Percentiles rank a stretch among this genome's conserved stretches.
Evolutionary conservation across 2,113 vertebrate species (phyloP).

Genomic region (Pterophyllum scalare): DNA sequence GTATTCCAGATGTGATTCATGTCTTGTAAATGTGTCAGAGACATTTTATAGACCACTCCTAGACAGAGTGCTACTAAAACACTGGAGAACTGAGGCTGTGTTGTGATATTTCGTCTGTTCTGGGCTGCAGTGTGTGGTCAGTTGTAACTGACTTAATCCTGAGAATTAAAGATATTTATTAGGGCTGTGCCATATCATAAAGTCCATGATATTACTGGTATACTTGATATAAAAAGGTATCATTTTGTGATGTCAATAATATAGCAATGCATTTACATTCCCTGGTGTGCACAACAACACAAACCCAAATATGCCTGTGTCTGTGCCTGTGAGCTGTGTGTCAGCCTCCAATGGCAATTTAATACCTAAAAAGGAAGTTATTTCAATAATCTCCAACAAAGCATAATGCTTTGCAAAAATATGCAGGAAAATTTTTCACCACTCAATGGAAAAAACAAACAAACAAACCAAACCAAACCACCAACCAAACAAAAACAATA

Average conservation of each 20-base stretch:
- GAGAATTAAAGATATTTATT: background rate
- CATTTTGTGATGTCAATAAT: no score
- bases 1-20: constrained; percentile 26
- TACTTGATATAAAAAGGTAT: background rate
- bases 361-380: background rate
- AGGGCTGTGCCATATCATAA: background rate
- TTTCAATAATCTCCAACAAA: background rate
- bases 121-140: background rate
- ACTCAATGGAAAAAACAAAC: background rate
- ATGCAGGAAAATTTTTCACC: background rate
- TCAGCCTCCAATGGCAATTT: background rate
- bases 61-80: constrained; percentile 24
- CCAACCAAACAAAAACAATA: no score
- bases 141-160: background rate
- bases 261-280: no score
- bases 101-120: constrained; percentile 3
- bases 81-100: background rate
- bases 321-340: background rate
- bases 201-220: background rate
- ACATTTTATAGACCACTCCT: constrained; percentile 31
- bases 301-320: background rate
- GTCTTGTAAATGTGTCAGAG: constrained; percentile 28
- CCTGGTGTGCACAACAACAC: background rate
- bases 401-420: background rate
- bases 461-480: no score